Evolutionary conservation across 2,113 vertebrate species (phyloP).

Genomic region (Ophiodon elongatus): DNA sequence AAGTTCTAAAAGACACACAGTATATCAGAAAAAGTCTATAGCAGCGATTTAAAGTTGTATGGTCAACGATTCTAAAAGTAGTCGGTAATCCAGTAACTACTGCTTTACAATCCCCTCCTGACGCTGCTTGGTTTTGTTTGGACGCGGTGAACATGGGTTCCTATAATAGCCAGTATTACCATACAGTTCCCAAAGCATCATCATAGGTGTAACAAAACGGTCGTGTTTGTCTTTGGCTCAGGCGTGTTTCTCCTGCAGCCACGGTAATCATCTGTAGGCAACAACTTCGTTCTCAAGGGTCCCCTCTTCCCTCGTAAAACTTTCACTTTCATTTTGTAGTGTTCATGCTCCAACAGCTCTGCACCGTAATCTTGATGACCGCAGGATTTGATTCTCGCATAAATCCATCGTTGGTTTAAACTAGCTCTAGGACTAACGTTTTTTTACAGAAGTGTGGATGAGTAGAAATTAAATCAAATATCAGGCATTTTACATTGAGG

Average conservation of each 20-base stretch:
- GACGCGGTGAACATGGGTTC: background rate
- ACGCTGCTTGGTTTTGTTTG: background rate
- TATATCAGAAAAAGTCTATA: background rate
- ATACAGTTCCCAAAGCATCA: background rate
- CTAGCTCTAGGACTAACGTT: background rate
- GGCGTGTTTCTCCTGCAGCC: background rate
- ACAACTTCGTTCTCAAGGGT: background rate
- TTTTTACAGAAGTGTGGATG: background rate
- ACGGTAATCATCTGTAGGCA: background rate
- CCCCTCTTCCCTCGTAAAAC: background rate
- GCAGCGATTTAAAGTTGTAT: background rate
- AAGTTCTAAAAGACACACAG: background rate
- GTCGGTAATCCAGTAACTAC: background rate
- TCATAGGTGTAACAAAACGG: background rate
- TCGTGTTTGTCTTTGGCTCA: background rate
- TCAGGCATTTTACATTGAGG: background rate
- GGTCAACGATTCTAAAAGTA: background rate
- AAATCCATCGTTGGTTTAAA: background rate
- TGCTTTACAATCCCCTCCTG: background rate
- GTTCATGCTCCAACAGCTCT: slow-evolving; percentile 4
- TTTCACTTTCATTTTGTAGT: background rate
- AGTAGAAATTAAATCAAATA: background rate
- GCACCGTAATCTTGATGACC: background rate
- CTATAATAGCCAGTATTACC: slow-evolving; percentile 15
- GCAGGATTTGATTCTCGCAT: slow-evolving; percentile 11